phyloP scores from a whole-genome alignment of 2,113 vertebrate genomes.

The Burhinus oedicnemus region DNA sequence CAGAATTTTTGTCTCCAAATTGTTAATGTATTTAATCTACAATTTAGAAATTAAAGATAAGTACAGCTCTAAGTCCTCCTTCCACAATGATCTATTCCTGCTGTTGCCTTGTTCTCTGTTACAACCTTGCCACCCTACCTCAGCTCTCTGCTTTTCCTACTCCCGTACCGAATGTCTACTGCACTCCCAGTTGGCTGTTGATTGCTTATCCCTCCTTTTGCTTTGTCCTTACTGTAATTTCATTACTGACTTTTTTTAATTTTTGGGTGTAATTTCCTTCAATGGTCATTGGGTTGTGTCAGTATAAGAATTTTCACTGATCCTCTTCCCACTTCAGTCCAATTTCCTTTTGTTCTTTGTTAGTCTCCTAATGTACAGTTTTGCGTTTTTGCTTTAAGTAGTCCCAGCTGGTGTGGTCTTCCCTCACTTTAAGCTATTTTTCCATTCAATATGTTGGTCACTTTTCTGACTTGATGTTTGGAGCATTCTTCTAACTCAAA shows the following conservation, averaged over 20 bases:
- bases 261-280: not conserved
- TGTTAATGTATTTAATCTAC: not conserved
- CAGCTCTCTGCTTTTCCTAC: not conserved
- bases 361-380: not conserved
- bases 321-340: not conserved
- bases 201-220: not conserved
- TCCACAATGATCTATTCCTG: not conserved
- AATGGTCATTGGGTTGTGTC: not conserved
- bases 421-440: not conserved
- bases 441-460: rapidly evolving
- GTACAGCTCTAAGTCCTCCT: not conserved
- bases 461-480: not conserved
- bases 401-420: not conserved
- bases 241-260: not conserved
- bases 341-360: not conserved
- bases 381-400: not conserved
- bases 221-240: not conserved
- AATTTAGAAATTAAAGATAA: not conserved
- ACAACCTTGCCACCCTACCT: not conserved
- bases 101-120: not conserved
- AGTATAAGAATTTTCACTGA: not conserved
- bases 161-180: not conserved
- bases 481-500: not conserved
- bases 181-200: not conserved
- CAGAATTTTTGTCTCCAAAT: not conserved